These are phyloP conservation scores for Mustela lutreola DNA, from an alignment of 2,113 vertebrate species.

Conservation along the genomic window DNA sequence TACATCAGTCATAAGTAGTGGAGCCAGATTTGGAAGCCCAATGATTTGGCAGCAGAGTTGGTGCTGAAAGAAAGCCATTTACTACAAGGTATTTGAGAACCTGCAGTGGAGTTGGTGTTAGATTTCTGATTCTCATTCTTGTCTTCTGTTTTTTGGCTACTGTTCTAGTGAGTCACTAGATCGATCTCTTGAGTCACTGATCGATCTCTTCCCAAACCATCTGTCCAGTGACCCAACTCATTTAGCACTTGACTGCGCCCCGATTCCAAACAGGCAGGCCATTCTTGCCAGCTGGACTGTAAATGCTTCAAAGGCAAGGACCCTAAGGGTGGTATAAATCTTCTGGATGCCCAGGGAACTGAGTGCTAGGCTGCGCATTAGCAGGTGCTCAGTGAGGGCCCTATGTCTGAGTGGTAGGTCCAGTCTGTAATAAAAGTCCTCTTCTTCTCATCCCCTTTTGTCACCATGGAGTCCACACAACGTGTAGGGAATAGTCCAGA, in stretches of 20 bases:
- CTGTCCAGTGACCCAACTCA: not conserved
- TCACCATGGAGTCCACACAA: not conserved
- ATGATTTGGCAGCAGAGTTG: too few relatives aligned
- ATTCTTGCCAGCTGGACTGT: not conserved
- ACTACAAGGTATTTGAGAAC: not conserved
- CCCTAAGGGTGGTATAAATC: not conserved
- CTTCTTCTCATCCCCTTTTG: accelerated
- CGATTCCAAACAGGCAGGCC: too few relatives aligned
- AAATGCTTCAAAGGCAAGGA: not conserved
- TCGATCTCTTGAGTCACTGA: too few relatives aligned
- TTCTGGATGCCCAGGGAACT: not conserved
- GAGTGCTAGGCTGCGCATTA: accelerated
- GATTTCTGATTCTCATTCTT: not conserved
- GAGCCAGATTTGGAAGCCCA: not conserved
- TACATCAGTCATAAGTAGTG: not conserved
- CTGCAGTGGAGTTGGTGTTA: not conserved
- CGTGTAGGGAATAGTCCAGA: not conserved
- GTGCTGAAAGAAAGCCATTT: not conserved
- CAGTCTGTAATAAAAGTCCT: not conserved
- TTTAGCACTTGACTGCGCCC: not conserved
- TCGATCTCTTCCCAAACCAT: not conserved
- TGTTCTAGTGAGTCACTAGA: not conserved
- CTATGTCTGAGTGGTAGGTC: not conserved
- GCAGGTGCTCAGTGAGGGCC: accelerated
- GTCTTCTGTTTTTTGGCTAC: not conserved